Evolutionary conservation across 2,113 vertebrate species (phyloP), one percentile per base, ranked within the genome.

Genomic region (Apteryx owenii): DNA sequence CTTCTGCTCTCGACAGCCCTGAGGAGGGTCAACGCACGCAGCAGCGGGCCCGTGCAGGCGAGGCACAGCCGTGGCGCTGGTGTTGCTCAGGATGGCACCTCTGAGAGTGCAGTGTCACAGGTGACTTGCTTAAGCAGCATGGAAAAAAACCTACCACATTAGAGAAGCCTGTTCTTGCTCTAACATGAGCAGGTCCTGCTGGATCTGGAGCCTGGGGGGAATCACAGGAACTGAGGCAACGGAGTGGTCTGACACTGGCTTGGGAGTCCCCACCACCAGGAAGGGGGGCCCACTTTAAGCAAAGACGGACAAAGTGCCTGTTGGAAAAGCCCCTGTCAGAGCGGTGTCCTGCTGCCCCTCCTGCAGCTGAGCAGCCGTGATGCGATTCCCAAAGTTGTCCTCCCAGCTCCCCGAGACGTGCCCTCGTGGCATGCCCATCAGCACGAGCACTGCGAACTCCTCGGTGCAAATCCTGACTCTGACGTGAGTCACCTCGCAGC

Each of bases 391-490:
- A 77, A 77, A 93, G 66, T 17, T 7, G 6, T 33, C 58, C 42
- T 60, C 0, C 0, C 26, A 36, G 25, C 48, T 28, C 70, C 23
- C 23, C 7, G 12, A 9, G 81, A 53, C 44, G 53, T 31, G 51
- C 2, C 44, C 87, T 25, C 10, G 1, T 4, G 61, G 38, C 73
- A 92, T 3, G 1, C 10, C 3, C 0, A 3, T 69, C 73, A 68
- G 33, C 5, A 3, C 0, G 0, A 72, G 56, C 44, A 38, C 81
- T 9, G 26, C 21, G 9, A 51, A 23, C 66, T 71, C 69, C 66
- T 89, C 3, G 1, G n/a, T 33, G 20, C 22, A 66, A 48, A 94
- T 38, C 64, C 82, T 78, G 51, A 53, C 36, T 51, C 44, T 29
- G 40, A 60, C 5, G 14, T 3, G 12, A 86, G 53, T 36, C 56